Evolutionary conservation across 2,113 vertebrate genomes (phyloP), one percentile per base, ranked within the genome.

Genomic region (Amblyornis subalaris): DNA sequence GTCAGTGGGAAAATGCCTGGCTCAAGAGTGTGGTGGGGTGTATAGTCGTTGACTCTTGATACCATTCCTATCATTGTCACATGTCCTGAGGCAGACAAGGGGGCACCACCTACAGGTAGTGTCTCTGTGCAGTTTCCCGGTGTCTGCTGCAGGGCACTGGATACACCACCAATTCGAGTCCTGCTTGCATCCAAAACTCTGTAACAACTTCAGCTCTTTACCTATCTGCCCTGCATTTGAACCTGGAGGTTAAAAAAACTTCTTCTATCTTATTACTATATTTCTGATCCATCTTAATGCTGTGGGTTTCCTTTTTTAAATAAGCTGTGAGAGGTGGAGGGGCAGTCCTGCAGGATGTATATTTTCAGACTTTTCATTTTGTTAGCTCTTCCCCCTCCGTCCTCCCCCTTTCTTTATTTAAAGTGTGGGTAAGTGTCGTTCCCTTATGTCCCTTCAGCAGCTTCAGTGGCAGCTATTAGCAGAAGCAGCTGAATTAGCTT

Each of bases 401-500:
- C 3, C 61, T 47, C 6, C 17, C 5, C 10, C 50, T 83, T 90
- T 69, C 45, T 45, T 88, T 4, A n/a, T 65, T 82, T 85, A 54
- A 84, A 70, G 29, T 60, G 28, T 66, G 67, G 42, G 11, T 87
- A 33, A 15, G 1, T 51, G 38, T 54, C 4, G 0, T 72, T 78
- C 6, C 26, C 44, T 81, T 16, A 14, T 0, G 1, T 60, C 14
- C 28, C 55, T 70, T 60, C 29, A 69, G 66, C 44, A 58, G 35
- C 29, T 78, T 89, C 24, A 75, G 67, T 40, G 45, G 35, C 33
- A 53, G 57, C 69, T 85, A 3, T 61, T 66, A 75, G 58, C 36
- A 73, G 74, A 62, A 94, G 70, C n/a, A 69, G 24, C 45, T 90
- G 83, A 79, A 86, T 77, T 89, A 66, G 48, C 58, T 95, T 94